A percentile compares a stretch with the other conserved stretches of the same genome.
Evolutionary conservation across 2,797 vertebrate species (phyloP).

Genomic region (Takifugu rubripes): DNA sequence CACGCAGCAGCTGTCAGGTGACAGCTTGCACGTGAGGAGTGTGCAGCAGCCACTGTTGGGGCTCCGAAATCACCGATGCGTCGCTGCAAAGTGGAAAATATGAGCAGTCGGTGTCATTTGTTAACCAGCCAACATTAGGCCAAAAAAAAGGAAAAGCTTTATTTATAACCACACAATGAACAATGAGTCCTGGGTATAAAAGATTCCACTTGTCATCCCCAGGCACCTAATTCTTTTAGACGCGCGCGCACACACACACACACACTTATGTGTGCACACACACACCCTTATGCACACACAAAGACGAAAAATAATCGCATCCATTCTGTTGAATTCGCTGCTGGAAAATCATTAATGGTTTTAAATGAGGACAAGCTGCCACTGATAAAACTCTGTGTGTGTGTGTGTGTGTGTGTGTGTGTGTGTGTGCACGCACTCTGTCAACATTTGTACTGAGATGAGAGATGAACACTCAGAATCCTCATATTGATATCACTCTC

Average conservation of each 20-base stretch:
- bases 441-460: slow-evolving; percentile 40
- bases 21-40: slow-evolving; percentile 6
- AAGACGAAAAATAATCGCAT: slow-evolving; percentile 39
- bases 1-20: slow-evolving; percentile 5
- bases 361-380: slow-evolving; percentile 57
- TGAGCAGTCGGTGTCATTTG: slow-evolving; percentile 42
- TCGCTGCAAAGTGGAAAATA: slow-evolving; percentile 37
- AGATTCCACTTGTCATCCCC: slow-evolving; percentile 61
- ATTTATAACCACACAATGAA: slow-evolving; percentile 52
- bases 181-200: slow-evolving; percentile 53
- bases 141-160: slow-evolving; percentile 23
- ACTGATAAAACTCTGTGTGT: slow-evolving; percentile 53
- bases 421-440: slow-evolving; percentile 20
- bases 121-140: slow-evolving; percentile 40
- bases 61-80: slow-evolving; percentile 39
- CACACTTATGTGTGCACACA: slow-evolving; percentile 47
- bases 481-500: slow-evolving; percentile 30
- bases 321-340: slow-evolving; percentile 45
- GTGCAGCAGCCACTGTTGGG: slow-evolving; percentile 18
- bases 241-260: slow-evolving; percentile 32
- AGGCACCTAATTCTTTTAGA: slow-evolving; percentile 54
- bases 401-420: slow-evolving; percentile 13
- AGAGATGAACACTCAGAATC: slow-evolving; percentile 27
- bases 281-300: slow-evolving; percentile 6
- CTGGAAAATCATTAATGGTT: slow-evolving; percentile 61